Evolutionary conservation across 2,797 vertebrate genomes (phyloP), one percentile per base, ranked within the genome.

Genomic region (Falco concolor): DNA sequence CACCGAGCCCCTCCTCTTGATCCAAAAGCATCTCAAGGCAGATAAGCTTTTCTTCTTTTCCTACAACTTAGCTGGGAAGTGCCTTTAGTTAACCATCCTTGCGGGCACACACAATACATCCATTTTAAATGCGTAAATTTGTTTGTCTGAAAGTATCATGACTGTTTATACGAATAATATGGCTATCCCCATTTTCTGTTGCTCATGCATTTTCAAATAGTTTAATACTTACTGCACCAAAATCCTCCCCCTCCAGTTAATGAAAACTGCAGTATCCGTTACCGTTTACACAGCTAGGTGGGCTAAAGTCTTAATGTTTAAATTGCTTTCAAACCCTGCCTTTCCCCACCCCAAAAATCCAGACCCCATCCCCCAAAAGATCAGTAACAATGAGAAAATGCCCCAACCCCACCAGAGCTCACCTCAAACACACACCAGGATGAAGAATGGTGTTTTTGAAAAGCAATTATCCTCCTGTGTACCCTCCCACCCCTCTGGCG

Each of bases 71-170:
- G 13, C 22, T 40, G 24, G 22, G 44, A 42, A 59, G 44, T 7
- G 15, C 56, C 53, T 82, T 78, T 49, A 75, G 38, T 68, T 68
- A 60, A 36, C 40, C 20, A 27, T 45, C 38, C 16, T 64, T 3
- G 0, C 0, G 0, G 34, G 61, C 34, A n/a, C 0, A 1, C 30
- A 52, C 54, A 79, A 25, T 32, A 32, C 27, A 38, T 52, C 40
- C 20, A 22, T 84, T 79, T 59, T 34, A 78, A 78, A 78, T 32
- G 42, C 23, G 32, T 50, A 61, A 2, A 38, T 60, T 15, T 64
- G 32, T 56, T 80, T 69, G 65, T 72, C 44, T 64, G 73, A 32
- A 77, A 42, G 63, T 28, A 32, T 28, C 40, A 27, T 4, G 17
- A 44, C 34, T 21, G 38, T 17, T 57, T 57, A 7, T 60, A 27